A percentile compares a stretch with the other conserved stretches of the same genome.
Evolutionary conservation across 2,888 invertebrate genomes (phyloP).

Genomic region (Microctonus brassicae): DNA sequence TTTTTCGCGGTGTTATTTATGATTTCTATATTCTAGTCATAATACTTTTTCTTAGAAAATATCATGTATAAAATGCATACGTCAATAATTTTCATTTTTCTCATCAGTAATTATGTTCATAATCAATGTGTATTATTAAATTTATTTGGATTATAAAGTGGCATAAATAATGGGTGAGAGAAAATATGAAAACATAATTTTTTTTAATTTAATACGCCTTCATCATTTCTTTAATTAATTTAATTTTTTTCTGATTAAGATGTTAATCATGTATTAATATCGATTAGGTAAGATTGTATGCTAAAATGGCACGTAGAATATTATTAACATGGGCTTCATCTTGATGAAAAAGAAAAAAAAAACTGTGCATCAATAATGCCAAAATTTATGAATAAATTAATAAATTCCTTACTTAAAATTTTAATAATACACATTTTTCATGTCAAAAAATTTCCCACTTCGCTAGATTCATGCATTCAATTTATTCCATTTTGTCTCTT

Average conservation of each 20-base stretch:
- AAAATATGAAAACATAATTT: not conserved
- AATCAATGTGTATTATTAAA: conserved; percentile 50
- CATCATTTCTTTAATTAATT: conserved; percentile 25
- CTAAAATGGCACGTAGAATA: conserved; percentile 57
- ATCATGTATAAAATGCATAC: conserved; percentile 54
- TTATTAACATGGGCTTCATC: conserved; percentile 43
- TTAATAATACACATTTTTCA: conserved; percentile 58
- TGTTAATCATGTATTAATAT: conserved; percentile 7
- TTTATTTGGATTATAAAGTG: conserved; percentile 37
- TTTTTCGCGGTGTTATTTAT: conserved; percentile 33
- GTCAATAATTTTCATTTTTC: conserved; percentile 34
- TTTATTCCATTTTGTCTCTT: conserved; percentile 20
- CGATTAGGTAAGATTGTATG: conserved; percentile 42
- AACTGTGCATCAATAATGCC: conserved; percentile 35
- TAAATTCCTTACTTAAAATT: conserved; percentile 15
- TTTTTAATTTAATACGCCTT: not conserved
- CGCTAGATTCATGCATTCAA: conserved; percentile 39
- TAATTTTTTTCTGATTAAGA: conserved; percentile 27
- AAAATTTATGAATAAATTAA: not conserved
- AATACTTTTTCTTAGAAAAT: conserved; percentile 40
- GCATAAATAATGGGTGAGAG: not conserved
- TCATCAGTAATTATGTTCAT: conserved; percentile 22
- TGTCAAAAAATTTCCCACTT: conserved; percentile 50
- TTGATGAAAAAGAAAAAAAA: conserved; percentile 33
- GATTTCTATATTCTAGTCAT: conserved; percentile 34